Conservation (phyloP, 2,797 vertebrate genomes). For the Enteromius treurensis region DNA sequence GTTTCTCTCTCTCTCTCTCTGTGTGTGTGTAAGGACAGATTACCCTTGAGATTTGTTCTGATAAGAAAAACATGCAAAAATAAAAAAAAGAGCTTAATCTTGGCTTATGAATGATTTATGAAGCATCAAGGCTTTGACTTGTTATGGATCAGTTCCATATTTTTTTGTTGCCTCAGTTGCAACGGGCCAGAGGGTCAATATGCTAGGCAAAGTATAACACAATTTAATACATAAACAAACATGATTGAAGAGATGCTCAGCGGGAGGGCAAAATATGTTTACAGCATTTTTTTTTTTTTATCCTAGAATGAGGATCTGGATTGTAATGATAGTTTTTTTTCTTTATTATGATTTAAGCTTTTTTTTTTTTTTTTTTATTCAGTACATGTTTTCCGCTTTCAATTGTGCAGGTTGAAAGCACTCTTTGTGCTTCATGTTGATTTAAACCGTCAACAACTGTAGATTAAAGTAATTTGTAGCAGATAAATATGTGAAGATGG, state of each 20-base stretch:
- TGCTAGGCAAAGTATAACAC: slow-evolving; percentile 21
- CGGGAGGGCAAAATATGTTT: background rate
- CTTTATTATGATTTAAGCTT: no score
- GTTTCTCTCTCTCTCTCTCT: background rate
- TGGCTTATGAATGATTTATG: slow-evolving; percentile 43
- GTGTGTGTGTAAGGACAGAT: slow-evolving; percentile 27
- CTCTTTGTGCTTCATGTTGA: background rate
- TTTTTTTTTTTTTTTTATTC: background rate
- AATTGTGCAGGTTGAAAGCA: background rate
- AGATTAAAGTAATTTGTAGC: background rate
- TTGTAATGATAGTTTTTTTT: no score
- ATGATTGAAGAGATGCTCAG: background rate
- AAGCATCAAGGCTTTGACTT: slow-evolving; percentile 27
- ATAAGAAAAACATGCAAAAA: slow-evolving; percentile 42
- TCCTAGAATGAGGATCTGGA: background rate
- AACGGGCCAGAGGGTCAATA: slow-evolving; percentile 28
- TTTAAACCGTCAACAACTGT: background rate
- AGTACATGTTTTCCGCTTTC: background rate
- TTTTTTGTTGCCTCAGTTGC: slow-evolving; percentile 20
- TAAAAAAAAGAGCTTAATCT: slow-evolving; percentile 41
- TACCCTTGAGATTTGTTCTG: slow-evolving; percentile 43
- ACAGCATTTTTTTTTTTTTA: background rate
- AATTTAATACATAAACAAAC: slow-evolving; percentile 16
- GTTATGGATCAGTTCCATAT: slow-evolving; percentile 34
- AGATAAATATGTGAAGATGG: slow-evolving; percentile 7